These are phyloP conservation scores for Zoroaster sp. DNA, from an alignment of 53 echinoderm and acorn worm species.

Conservation along the genomic window DNA sequence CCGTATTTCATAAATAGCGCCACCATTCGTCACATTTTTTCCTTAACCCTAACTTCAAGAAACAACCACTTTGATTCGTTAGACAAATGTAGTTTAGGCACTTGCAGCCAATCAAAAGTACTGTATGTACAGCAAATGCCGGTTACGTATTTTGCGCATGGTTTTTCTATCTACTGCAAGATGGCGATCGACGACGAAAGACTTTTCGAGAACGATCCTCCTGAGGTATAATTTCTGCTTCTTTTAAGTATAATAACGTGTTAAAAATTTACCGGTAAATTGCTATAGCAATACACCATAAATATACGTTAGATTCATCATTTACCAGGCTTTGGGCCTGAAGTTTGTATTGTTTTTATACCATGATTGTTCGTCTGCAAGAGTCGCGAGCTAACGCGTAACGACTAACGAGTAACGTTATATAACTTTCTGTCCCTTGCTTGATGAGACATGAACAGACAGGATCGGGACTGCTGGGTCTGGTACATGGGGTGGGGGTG, in stretches of 20 bases:
- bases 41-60: not conserved
- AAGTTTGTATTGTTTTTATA: too few species aligned
- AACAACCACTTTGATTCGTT: not conserved
- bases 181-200: slow-evolving; percentile 90
- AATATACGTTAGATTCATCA: too few species aligned
- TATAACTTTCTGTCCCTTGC: too few species aligned
- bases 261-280: not conserved
- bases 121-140: not conserved
- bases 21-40: not conserved
- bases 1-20: not conserved
- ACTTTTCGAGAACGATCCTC: slow-evolving; percentile 81
- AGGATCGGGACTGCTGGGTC: too few species aligned
- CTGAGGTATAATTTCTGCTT: slow-evolving; percentile 65
- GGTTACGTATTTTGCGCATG: not conserved
- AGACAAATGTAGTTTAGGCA: not conserved
- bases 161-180: not conserved
- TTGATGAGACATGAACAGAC: too few species aligned
- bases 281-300: too few species aligned
- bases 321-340: too few species aligned
- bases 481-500: too few species aligned
- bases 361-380: too few species aligned
- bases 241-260: not conserved
- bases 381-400: too few species aligned
- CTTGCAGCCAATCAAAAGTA: not conserved
- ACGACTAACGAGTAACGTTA: too few species aligned